Evolutionary conservation across 2,888 invertebrate genomes (phyloP).

Genomic region (Polydrusus tereticollis): DNA sequence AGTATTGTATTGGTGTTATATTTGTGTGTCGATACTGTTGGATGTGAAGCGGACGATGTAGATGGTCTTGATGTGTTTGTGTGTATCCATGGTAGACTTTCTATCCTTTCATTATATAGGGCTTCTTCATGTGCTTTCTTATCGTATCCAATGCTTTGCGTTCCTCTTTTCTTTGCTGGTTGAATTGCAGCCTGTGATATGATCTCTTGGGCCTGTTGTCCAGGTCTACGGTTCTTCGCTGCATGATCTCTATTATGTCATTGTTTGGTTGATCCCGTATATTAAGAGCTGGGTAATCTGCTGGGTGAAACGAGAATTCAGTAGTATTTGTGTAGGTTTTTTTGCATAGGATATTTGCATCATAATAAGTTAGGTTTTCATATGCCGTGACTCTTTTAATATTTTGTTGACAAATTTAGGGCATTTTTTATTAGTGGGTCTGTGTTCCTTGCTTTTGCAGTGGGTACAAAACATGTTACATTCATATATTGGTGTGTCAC

Average conservation of each 20-base stretch:
- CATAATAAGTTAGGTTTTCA: conserved; percentile 10
- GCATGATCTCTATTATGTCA: neutral
- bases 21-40: too few relatives aligned
- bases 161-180: conserved; percentile 5
- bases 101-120: conserved; percentile 4
- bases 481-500: neutral
- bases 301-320: neutral
- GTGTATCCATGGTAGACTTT: neutral
- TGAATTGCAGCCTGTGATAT: neutral
- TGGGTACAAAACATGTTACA: neutral
- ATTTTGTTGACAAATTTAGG: conserved; percentile 12
- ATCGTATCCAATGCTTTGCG: neutral
- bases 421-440: neutral
- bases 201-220: neutral
- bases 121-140: conserved; percentile 2
- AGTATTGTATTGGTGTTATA: too few relatives aligned
- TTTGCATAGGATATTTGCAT: neutral
- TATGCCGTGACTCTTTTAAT: conserved; percentile 3
- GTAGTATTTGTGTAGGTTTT: neutral
- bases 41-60: too few relatives aligned
- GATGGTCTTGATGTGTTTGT: neutral
- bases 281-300: neutral
- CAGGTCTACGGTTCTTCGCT: neutral
- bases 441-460: neutral
- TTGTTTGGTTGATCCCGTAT: neutral